These are phyloP conservation scores for Nymphalis c-album DNA, from an alignment of 2,888 invertebrate genomes.

Conservation along the genomic window DNA sequence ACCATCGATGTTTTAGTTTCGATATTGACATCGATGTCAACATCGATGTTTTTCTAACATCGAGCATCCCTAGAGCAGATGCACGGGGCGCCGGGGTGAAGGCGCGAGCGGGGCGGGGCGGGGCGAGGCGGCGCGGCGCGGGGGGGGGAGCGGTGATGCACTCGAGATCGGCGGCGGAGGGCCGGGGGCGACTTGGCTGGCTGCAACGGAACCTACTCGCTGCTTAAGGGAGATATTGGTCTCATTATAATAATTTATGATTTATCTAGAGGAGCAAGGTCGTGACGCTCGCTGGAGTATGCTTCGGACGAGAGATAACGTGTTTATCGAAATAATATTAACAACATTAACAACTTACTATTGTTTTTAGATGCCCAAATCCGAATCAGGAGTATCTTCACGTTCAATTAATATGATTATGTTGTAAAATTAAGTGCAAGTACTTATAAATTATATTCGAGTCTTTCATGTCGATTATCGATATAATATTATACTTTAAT, in stretches of 20 bases:
- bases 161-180: slow-evolving; percentile 12
- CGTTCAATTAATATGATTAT: too few species aligned
- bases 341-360: neutral
- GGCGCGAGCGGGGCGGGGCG: slow-evolving; percentile 14
- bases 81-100: slow-evolving; percentile 27
- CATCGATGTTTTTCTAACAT: too few species aligned
- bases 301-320: neutral
- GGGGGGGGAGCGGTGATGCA: slow-evolving; percentile 17
- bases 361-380: too few species aligned
- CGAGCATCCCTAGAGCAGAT: too few species aligned
- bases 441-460: too few species aligned
- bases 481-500: too few species aligned
- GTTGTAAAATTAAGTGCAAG: too few species aligned
- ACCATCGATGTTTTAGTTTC: too few species aligned
- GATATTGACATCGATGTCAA: too few species aligned
- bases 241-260: slow-evolving; percentile 32
- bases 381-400: too few species aligned
- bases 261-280: slow-evolving; percentile 20
- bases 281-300: neutral
- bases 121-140: too few species aligned
- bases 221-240: slow-evolving; percentile 23
- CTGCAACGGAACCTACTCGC: slow-evolving; percentile 26
- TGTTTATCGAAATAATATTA: neutral
- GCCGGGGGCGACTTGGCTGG: slow-evolving; percentile 9
- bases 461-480: too few species aligned